phyloP scores from a whole-genome alignment of 2,888 invertebrate species.

The Chesias legatella region DNA sequence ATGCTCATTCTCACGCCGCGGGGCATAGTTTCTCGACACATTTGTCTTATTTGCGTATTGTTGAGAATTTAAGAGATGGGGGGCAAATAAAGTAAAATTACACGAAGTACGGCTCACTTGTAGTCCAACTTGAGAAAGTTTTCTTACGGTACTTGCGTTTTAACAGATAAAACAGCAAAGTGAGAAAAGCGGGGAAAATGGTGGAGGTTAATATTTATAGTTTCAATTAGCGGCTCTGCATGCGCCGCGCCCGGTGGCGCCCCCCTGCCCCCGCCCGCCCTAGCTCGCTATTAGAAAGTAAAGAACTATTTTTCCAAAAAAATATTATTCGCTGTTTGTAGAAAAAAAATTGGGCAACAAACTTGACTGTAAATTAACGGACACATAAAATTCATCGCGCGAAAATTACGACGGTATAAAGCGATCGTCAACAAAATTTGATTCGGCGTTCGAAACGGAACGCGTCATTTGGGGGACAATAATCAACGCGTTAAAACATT shows the following conservation, averaged over 20 bases:
- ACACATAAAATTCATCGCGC: slow-evolving; percentile 56
- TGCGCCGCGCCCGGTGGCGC: slow-evolving; percentile 50
- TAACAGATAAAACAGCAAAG: slow-evolving; percentile 43
- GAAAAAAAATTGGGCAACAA: slow-evolving; percentile 30
- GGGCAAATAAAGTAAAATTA: slow-evolving; percentile 24
- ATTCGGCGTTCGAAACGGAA: slow-evolving; percentile 57
- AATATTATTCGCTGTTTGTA: slow-evolving; percentile 23
- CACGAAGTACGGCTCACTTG: slow-evolving; percentile 20
- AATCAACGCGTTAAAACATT: slow-evolving; percentile 64
- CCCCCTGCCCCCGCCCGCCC: slow-evolving; percentile 36
- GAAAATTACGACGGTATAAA: slow-evolving; percentile 61
- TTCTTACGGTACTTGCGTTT: slow-evolving; percentile 35
- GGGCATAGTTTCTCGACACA: slow-evolving; percentile 30
- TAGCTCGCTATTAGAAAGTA: slow-evolving; percentile 46
- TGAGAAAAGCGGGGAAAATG: slow-evolving; percentile 55
- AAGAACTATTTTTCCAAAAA: slow-evolving; percentile 39
- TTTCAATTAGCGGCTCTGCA: slow-evolving; percentile 72
- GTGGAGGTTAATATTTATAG: slow-evolving; percentile 69
- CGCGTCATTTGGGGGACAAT: slow-evolving; percentile 61
- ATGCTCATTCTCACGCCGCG: slow-evolving; percentile 16
- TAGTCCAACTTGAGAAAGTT: slow-evolving; percentile 35
- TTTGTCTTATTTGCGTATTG: slow-evolving; percentile 41
- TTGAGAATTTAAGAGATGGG: slow-evolving; percentile 36
- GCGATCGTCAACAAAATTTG: slow-evolving; percentile 62
- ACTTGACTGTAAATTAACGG: slow-evolving; percentile 49